These are phyloP conservation scores for Ganaspis sp. DNA, from an alignment of 1,140 invertebrate genomes.

Conservation along the genomic window DNA sequence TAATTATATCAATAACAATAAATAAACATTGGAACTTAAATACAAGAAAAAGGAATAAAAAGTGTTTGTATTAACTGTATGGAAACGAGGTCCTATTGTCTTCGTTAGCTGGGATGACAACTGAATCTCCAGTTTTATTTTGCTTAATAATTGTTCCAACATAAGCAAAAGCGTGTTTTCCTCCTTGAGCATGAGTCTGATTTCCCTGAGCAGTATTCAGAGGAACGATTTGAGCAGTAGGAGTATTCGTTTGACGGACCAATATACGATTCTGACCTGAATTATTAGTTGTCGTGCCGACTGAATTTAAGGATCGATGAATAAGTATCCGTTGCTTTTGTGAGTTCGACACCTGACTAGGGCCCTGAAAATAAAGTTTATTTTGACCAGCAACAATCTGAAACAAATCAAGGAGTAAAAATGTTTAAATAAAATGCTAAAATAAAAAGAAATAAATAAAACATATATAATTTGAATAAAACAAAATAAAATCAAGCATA, in stretches of 20 bases:
- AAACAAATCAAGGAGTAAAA: neutral
- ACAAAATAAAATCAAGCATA: too few relatives aligned
- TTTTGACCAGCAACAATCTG: constrained; percentile 67
- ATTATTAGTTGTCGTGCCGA: constrained; percentile 54
- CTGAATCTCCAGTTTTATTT: constrained; percentile 67
- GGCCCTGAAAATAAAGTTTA: constrained; percentile 70
- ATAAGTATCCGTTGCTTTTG: constrained; percentile 70
- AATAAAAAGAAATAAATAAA: neutral
- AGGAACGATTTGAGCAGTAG: constrained; percentile 72
- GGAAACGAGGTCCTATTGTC: constrained; percentile 22
- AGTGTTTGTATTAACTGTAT: constrained; percentile 14
- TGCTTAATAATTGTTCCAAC: constrained; percentile 72
- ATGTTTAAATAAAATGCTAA: neutral
- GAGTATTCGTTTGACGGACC: constrained; percentile 68
- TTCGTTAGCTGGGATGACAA: constrained; percentile 70
- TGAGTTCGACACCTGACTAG: constrained; percentile 62
- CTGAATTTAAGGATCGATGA: constrained; percentile 66
- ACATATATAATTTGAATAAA: neutral
- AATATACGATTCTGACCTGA: constrained; percentile 71
- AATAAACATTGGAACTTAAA: too few relatives aligned
- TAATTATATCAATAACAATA: too few relatives aligned
- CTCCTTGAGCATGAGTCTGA: constrained; percentile 61
- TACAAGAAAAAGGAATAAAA: constrained; percentile 5
- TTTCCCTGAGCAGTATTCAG: constrained; percentile 63
- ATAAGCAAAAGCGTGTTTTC: constrained; percentile 73